Conservation (phyloP, 92 coral and sea anemone genomes). For the Phenganax marumi region DNA sequence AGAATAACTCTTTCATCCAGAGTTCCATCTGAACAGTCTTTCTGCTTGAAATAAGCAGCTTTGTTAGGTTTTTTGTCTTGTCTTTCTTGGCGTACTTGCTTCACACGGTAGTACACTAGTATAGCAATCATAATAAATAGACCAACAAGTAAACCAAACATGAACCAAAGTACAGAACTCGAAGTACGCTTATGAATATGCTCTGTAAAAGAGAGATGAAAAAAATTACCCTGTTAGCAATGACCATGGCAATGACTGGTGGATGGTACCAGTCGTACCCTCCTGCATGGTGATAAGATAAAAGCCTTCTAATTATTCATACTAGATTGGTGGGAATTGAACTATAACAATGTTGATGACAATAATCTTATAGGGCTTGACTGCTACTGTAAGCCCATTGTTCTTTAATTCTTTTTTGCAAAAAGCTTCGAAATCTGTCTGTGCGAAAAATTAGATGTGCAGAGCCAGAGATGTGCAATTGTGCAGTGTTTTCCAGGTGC, state of each 20-base stretch:
- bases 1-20: slow-evolving; percentile 20
- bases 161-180: slow-evolving; percentile 29
- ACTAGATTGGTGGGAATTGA: too few relatives aligned
- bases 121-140: slow-evolving; percentile 30
- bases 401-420: too few relatives aligned
- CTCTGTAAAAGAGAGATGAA: slow-evolving; percentile 7
- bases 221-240: background rate
- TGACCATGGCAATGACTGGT: background rate
- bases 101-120: slow-evolving; percentile 9
- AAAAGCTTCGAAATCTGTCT: background rate
- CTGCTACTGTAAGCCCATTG: too few relatives aligned
- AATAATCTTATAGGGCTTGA: too few relatives aligned
- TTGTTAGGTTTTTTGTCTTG: slow-evolving; percentile 11
- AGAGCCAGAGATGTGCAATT: background rate
- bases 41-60: slow-evolving; percentile 20
- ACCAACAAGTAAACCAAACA: slow-evolving; percentile 37
- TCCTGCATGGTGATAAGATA: too few relatives aligned
- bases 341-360: too few relatives aligned
- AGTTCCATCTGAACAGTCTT: background rate
- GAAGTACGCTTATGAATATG: slow-evolving; percentile 22
- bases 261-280: background rate
- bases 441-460: background rate
- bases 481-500: background rate
- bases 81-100: slow-evolving; percentile 1
- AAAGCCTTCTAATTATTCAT: too few relatives aligned